Base-by-base conservation (phyloP, 2,797 vertebrate species). In the Megaceryle alcyon region DNA sequence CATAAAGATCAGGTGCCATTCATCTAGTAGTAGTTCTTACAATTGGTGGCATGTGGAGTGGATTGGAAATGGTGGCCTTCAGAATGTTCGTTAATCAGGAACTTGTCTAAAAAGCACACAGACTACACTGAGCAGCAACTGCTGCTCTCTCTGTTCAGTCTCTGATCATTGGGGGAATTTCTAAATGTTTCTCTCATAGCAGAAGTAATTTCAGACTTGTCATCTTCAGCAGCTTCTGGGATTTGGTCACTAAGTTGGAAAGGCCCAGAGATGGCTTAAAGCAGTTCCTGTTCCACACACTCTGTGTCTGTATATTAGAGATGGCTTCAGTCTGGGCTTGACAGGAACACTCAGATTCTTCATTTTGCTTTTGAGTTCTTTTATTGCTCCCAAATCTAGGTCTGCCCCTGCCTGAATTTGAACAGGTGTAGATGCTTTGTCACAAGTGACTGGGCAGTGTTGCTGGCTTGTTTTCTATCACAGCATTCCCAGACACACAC, bases 401-500 rank as follows among this genome's bases (percentile, higher is more conserved):
- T n/a, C 49, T 80, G n/a, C 17, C 13, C 15, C 54, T 82, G 59
- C 23, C 56, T 66, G 44, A 51, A 8, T 8, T 9, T 65, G 23
- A 60, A 56, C 14, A 37, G 31, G 3, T 28, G 35, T 6, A 41
- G 10, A 25, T 81, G 54, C 35, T 84, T 81, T 72, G 69, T 44
- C 35, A 51, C 19, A 64, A 51, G 35, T 28, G 56, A 19, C 33
- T 0, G 2, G 71, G 48, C 39, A 0, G 0, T 8, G n/a, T 6
- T 77, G 72, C 17, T 56, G 41, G 19, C n/a, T 75, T 39, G 48
- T 33, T 37, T 75, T 48, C 19, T n/a, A 0, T 35, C 51, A 9
- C 25, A 83, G 35, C 35, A 6, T 70, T 82, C 51, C 68, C 31
- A 77, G 49, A 16, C n/a, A 60, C 11, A 2, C 4, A 0, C 33